Evolutionary conservation across 1,140 invertebrate genomes (phyloP).

Genomic region (Atta colombica): DNA sequence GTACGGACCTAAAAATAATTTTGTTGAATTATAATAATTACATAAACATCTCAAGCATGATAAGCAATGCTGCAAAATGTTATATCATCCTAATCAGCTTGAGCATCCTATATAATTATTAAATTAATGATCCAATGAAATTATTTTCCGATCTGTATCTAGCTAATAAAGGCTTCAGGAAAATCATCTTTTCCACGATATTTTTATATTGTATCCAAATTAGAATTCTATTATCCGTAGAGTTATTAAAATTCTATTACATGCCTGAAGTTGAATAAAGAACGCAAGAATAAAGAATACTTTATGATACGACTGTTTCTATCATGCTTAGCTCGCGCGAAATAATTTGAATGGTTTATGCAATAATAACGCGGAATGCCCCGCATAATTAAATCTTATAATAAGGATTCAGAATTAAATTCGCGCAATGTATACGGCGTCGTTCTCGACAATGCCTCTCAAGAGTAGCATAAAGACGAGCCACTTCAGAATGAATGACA

Average conservation of each 20-base stretch:
- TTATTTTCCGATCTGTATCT: too few relatives aligned
- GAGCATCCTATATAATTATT: too few relatives aligned
- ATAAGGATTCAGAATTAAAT: slow-evolving; percentile 56
- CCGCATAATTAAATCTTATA: slow-evolving; percentile 51
- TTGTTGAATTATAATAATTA: too few relatives aligned
- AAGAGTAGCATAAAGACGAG: slow-evolving; percentile 55
- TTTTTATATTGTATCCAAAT: not conserved
- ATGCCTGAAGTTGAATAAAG: not conserved
- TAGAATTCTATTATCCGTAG: not conserved
- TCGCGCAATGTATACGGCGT: slow-evolving; percentile 25
- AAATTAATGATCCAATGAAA: too few relatives aligned
- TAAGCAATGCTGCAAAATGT: too few relatives aligned
- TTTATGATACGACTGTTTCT: not conserved
- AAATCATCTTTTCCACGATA: too few relatives aligned
- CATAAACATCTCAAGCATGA: too few relatives aligned
- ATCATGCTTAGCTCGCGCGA: not conserved
- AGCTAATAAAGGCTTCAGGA: too few relatives aligned
- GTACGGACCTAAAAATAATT: too few relatives aligned
- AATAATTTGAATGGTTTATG: slow-evolving; percentile 21
- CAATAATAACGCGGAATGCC: not conserved
- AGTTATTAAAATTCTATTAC: not conserved
- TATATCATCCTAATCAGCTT: too few relatives aligned
- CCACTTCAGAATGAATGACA: slow-evolving; percentile 51
- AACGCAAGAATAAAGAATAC: not conserved
- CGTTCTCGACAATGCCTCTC: slow-evolving; percentile 37